A percentile compares a stretch with the other conserved stretches of the same genome.
Conservation (phyloP, 2,888 invertebrate genomes). For the Actias luna region DNA sequence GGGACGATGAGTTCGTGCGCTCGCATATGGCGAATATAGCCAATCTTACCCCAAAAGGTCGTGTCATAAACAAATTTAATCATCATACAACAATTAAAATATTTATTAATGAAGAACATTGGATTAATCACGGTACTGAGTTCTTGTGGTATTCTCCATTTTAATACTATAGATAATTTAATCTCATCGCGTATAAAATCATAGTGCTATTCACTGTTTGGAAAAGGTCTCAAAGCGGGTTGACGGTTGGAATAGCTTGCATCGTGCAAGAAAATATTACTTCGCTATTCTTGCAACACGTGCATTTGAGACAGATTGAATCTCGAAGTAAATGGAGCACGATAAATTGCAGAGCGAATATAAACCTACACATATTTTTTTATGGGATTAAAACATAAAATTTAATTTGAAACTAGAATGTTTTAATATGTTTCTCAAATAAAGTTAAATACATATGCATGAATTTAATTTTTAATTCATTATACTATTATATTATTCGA, state of each 20-base stretch:
- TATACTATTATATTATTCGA: no score
- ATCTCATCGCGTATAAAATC: slow-evolving; percentile 48
- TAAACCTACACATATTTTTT: background rate
- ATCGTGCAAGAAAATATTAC: slow-evolving; percentile 11
- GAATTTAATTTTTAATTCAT: no score
- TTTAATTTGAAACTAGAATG: no score
- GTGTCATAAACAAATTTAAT: no score
- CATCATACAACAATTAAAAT: background rate
- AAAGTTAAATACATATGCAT: no score
- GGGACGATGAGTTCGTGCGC: no score
- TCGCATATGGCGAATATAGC: no score
- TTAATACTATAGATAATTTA: slow-evolving; percentile 38
- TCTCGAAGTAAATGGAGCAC: background rate
- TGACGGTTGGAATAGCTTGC: slow-evolving; percentile 23
- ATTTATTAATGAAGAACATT: background rate
- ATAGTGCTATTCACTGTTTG: slow-evolving; percentile 34
- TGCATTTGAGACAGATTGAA: slow-evolving; percentile 10
- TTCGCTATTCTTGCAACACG: slow-evolving; percentile 5
- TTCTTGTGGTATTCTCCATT: background rate
- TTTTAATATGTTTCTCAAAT: no score
- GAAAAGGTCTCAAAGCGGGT: slow-evolving; percentile 34
- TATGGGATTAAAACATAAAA: background rate
- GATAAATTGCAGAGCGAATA: slow-evolving; percentile 2
- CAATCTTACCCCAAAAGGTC: no score
- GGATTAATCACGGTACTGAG: background rate